Evolutionary conservation across 2,888 invertebrate species (phyloP).

Genomic region (Gandaritis pyraliata): DNA sequence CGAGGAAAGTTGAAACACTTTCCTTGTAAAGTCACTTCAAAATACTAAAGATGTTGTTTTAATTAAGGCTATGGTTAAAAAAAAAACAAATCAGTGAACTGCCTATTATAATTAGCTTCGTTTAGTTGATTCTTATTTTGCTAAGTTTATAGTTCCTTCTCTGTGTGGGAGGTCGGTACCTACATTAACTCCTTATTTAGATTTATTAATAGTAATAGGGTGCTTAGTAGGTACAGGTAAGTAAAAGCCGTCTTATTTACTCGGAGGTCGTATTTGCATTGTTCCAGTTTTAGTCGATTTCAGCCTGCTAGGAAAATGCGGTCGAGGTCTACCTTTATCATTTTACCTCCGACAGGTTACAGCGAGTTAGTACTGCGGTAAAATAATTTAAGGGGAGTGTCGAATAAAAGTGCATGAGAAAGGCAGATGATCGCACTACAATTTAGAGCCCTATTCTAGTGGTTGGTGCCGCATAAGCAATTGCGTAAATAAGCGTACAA

Average conservation of each 20-base stretch:
- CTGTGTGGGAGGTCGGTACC: too few relatives aligned
- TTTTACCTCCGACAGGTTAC: constrained; percentile 15
- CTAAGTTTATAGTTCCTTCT: too few relatives aligned
- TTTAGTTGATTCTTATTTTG: too few relatives aligned
- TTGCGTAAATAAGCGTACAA: not conserved
- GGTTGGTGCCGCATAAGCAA: too few relatives aligned
- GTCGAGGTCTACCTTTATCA: constrained; percentile 39
- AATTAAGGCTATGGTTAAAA: too few relatives aligned
- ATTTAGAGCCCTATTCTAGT: too few relatives aligned
- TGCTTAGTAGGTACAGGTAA: constrained; percentile 18
- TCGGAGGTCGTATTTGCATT: constrained; percentile 35
- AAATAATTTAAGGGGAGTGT: not conserved
- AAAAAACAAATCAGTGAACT: too few relatives aligned
- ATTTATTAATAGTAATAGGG: constrained; percentile 14
- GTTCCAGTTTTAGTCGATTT: constrained; percentile 36
- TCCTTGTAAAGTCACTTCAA: too few relatives aligned
- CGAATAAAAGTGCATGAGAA: not conserved
- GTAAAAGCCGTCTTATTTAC: constrained; percentile 24
- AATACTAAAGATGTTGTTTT: too few relatives aligned
- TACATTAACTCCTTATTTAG: too few relatives aligned
- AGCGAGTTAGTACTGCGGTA: not conserved
- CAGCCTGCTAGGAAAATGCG: constrained; percentile 34
- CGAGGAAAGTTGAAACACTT: too few relatives aligned
- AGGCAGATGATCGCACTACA: not conserved
- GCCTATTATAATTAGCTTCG: too few relatives aligned